Evolutionary conservation across 2,113 vertebrate species (phyloP), one percentile per base, ranked within the genome.

Genomic region (Maccullochella peelii): DNA sequence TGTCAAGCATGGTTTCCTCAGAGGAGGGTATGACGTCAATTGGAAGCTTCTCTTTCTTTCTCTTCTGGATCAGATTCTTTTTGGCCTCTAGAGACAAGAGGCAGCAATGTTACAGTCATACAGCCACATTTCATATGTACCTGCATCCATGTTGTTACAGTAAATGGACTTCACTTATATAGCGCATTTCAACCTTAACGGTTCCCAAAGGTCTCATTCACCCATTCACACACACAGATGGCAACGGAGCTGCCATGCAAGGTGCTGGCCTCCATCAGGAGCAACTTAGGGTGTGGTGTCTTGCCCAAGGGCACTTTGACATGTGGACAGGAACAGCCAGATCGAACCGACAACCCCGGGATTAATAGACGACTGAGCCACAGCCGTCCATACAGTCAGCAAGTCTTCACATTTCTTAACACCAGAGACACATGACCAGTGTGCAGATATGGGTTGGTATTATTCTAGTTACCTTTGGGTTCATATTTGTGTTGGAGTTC

Each of bases 401-500:
- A 27, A 6, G 12, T 21, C 47, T 10, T 38, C 42, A 50, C 9
- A 33, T 33, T 2, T 65, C 20, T 7, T 2, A 54, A 27, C 40
- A 23, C 0, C 30, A 36, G 9, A 18, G 6, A 75, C 10, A 1
- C 2, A 18, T 0, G n/a, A 47, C 7, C 18, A 8, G 0, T 11
- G 16, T 6, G 11, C 21, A 58, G 10, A 15, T 2, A 4, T 38
- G 7, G 2, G 23, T 7, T 0, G 18, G 40, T 23, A 2, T 49
- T 20, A 8, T 36, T 58, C 1, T 16, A 66, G 8, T 90, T 93
- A 98, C 98, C 97, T 95, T 96, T 96, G 25, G 97, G 97, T 85
- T 99, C 97, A 7, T 98, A 98, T 85, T 98, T 98, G 78, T 98
- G 92, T 85, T 94, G 97, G 0, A 99, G 89, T 66, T 99, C 97